Evolutionary conservation across 1,140 invertebrate species (phyloP), one percentile per base, ranked within the genome.

Genomic region (Bombus superbus): DNA sequence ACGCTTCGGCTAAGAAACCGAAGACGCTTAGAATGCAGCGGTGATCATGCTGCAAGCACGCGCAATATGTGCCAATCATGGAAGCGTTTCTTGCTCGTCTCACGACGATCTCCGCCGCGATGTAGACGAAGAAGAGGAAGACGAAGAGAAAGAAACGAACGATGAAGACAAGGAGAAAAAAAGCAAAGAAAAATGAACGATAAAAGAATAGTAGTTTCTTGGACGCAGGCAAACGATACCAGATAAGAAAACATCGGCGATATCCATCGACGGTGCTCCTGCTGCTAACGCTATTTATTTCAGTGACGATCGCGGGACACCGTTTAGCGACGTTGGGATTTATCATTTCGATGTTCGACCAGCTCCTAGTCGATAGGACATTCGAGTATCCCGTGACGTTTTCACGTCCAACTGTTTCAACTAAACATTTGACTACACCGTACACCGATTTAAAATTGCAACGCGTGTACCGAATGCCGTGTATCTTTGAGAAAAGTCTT

Each of bases 51-150:
- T 72, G 75, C 74, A 81, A 66, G 71, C 79, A 22, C 79, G 74
- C 72, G 87, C 88, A 88, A 90, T 90, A 81, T 81, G 81, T 90
- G 88, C 88, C 88, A 90, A 90, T 90, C 88, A 88, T 64, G 75
- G 28, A 75, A 66, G 77, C 22, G 59, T 87, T 86, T 79, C 85
- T 81, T 74, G 62, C 76, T 78, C 76, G 69, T 66, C 64, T n/a
- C 53, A n/a, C 62, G 42, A 15, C 44, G n/a, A 77, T 83, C 75
- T 35, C 59, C 22, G 59, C 1, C 32, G 28, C 47, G 59, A n/a
- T 15, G 35, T 40, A 32, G 69, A 5, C 25, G 74, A 72, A 53
- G 28, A 47, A 64, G 40, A 62, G 68, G 40, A 64, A 35, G 38
- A 80, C 38, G 35, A 66, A 42, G 64, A 64, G 53, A 77, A 79